phyloP scores from a whole-genome alignment of 2,113 vertebrate genomes.

The Prunella fulvescens region DNA sequence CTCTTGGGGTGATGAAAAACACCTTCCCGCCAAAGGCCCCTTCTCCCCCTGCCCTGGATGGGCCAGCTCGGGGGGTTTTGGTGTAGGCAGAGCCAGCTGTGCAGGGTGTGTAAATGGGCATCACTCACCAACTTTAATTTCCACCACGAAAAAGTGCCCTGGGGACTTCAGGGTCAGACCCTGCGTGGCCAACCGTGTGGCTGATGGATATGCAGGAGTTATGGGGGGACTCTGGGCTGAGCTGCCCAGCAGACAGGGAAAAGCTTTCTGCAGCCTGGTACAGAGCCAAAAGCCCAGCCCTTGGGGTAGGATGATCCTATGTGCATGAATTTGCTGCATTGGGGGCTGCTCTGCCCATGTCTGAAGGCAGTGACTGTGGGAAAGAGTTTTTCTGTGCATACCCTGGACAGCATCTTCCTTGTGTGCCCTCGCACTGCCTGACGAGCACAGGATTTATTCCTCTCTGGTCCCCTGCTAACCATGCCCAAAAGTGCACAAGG shows the following conservation, averaged over 20 bases:
- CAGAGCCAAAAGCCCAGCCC: background rate
- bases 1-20: conserved; percentile 87
- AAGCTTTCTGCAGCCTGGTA: background rate
- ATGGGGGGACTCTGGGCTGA: background rate
- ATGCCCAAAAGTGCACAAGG: background rate
- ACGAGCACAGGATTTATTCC: background rate
- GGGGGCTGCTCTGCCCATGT: rapidly evolving
- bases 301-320: background rate
- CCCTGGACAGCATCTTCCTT: background rate
- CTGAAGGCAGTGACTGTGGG: background rate
- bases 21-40: conserved; percentile 47
- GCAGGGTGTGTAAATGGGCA: background rate
- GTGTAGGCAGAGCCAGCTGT: background rate
- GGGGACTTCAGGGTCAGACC: background rate
- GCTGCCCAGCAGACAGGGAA: background rate
- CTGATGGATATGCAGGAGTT: background rate
- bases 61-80: background rate
- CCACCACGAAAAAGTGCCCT: background rate
- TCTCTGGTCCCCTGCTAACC: background rate
- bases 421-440: background rate
- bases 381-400: background rate
- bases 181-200: rapidly evolving
- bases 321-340: background rate
- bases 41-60: background rate
- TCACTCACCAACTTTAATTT: background rate